Evolutionary conservation across 1,140 invertebrate genomes (phyloP), one percentile per base, ranked within the genome.

Genomic region (Ctenoplectra terminalis): DNA sequence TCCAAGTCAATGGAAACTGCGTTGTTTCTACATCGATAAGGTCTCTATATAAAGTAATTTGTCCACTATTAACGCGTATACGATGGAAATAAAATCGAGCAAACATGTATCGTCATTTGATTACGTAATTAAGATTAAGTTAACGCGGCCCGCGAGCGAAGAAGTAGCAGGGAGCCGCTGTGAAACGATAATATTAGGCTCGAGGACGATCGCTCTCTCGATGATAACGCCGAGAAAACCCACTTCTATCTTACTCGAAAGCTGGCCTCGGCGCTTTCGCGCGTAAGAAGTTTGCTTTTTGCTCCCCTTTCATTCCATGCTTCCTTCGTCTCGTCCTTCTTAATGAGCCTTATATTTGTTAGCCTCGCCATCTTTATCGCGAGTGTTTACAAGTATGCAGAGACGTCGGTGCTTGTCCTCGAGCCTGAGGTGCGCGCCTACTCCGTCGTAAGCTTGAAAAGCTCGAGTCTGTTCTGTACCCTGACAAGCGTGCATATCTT

Each of bases 401-500:
- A 87, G 76, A 88, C 83, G 88, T 82, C 81, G 81, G 87, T 90
- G 91, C 93, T 93, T 93, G 93, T 94, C 93, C 93, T 93, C 90
- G 92, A 93, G 93, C 91, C 93, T 88, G 92, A 93, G 93, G 92
- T 93, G 92, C 92, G 91, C 89, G 89, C 81, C 89, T 90, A 90
- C 85, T 88, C 82, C 88, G 79, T 91, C 83, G 82, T 90, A 90
- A 91, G 91, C 92, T 92, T 90, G 88, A 91, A 85, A 92, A 90
- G 88, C 88, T 92, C 90, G 92, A 92, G 92, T 93, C 89, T 90
- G 91, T 90, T 93, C 93, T 93, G 93, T 93, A 92, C 92, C 90
- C 67, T 93, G 92, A 92, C 89, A 88, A 92, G 84, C 79, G 81
- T 88, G 66, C 72, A 63, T 79, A 69, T 78, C 48, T 56, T 43